Evolutionary conservation across 1,140 invertebrate genomes (phyloP), one percentile per base, ranked within the genome.

Genomic region (Melitaea cinxia): DNA sequence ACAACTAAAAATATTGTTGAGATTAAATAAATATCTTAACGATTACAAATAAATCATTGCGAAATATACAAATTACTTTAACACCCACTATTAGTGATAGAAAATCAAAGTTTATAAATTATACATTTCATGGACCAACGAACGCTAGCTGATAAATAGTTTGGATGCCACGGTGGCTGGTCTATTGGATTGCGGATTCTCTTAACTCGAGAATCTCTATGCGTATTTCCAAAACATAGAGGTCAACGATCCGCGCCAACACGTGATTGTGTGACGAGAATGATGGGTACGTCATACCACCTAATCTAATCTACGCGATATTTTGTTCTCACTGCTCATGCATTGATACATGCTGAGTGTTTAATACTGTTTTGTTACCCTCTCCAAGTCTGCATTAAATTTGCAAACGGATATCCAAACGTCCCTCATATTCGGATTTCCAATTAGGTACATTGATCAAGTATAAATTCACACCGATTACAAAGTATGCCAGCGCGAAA

Each of bases 191-290:
- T 28, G 65, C 59, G 59, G 57, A 68, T 68, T 45, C 37, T 56
- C 17, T 50, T n/a, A 52, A 52, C 28, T 15, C n/a, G 5, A 50
- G 37, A 47, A 47, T 39, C 45, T 21, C 63, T 62, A 56, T 68
- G 65, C 53, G 58, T 63, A 75, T 82, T 85, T 83, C 84, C 83
- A 85, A 89, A 89, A 89, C 84, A 89, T 68, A 52, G 63, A 75
- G 84, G 85, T 88, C 87, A 87, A 81, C 68, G 84, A 73, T 77
- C 84, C 76, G 62, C 37, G 70, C 65, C 60, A 75, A 72, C 87
- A 85, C 85, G 85, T 89, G 87, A 89, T 75, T 49, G 56, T 66
- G 70, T 85, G 86, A 83, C 86, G 86, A 73, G 66, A 75, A 61
- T 61, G 64, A 58, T 39, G 54, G 39, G 33, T 60, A 72, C 74